Evolutionary conservation across 37 sponge, comb jelly and placozoan genomes (phyloP).

Genomic region (Spongilla lacustris): DNA sequence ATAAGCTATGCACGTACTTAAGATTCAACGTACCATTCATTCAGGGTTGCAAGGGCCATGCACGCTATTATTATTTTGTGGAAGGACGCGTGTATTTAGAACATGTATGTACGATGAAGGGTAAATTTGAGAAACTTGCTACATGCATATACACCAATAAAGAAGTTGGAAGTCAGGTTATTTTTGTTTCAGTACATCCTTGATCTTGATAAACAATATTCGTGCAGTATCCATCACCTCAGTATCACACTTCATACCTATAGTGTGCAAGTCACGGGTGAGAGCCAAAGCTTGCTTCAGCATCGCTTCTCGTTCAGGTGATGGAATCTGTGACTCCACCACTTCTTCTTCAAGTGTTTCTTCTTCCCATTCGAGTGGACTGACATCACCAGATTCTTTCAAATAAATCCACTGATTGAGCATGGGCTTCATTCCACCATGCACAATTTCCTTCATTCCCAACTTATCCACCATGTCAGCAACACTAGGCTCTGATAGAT

Average conservation of each 20-base stretch:
- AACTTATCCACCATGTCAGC: too few relatives aligned
- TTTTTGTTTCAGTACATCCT: not conserved
- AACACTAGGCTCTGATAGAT: too few relatives aligned
- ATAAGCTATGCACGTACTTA: too few relatives aligned
- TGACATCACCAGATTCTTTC: too few relatives aligned
- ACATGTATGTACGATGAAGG: not conserved
- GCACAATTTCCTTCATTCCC: too few relatives aligned
- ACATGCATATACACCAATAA: not conserved
- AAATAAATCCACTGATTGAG: too few relatives aligned
- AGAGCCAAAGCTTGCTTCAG: not conserved
- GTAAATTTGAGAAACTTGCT: not conserved
- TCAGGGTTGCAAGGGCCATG: too few relatives aligned
- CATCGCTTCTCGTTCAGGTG: not conserved
- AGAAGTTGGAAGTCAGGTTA: not conserved
- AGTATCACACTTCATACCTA: slow-evolving; percentile 1
- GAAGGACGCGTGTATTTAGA: not conserved
- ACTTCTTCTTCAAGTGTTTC: not conserved
- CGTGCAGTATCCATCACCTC: not conserved
- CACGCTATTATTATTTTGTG: not conserved
- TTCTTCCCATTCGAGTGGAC: not conserved
- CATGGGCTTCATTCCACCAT: too few relatives aligned
- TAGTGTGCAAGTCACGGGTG: not conserved
- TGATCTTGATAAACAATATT: not conserved
- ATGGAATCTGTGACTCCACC: not conserved
- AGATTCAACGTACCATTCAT: too few relatives aligned